Evolutionary conservation across 2,888 invertebrate species (phyloP).

Genomic region (Leptopilina drosophilae): DNA sequence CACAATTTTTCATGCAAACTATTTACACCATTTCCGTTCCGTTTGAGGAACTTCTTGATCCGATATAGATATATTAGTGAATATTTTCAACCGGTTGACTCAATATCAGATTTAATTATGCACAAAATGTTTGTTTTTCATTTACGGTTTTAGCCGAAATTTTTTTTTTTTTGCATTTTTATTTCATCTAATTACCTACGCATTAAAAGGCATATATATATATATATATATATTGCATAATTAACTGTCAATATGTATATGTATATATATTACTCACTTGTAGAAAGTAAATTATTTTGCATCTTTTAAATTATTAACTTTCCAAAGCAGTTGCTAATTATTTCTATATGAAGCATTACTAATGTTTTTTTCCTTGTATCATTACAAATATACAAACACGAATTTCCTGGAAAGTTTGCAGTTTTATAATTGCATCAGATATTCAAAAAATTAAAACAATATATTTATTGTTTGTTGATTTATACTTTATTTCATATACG

Average conservation of each 20-base stretch:
- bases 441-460: too few relatives aligned
- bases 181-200: neutral
- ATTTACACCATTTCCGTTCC: constrained; percentile 20
- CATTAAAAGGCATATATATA: neutral
- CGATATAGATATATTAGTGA: neutral
- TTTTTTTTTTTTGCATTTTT: neutral
- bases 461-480: too few relatives aligned
- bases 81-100: neutral
- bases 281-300: constrained; percentile 24
- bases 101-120: constrained; percentile 8
- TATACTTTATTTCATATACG: too few relatives aligned
- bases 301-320: constrained; percentile 23
- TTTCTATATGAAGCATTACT: constrained; percentile 1
- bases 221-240: neutral
- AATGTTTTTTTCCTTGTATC: neutral
- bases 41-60: neutral
- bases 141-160: neutral
- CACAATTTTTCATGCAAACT: constrained; percentile 19
- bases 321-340: constrained; percentile 18
- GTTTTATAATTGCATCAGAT: too few relatives aligned
- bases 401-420: too few relatives aligned
- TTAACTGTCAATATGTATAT: neutral
- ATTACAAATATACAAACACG: too few relatives aligned
- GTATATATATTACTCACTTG: neutral
- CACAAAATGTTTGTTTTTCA: constrained; percentile 43